Evolutionary conservation across 2,797 vertebrate genomes (phyloP).

Genomic region (Liasis olivaceus): DNA sequence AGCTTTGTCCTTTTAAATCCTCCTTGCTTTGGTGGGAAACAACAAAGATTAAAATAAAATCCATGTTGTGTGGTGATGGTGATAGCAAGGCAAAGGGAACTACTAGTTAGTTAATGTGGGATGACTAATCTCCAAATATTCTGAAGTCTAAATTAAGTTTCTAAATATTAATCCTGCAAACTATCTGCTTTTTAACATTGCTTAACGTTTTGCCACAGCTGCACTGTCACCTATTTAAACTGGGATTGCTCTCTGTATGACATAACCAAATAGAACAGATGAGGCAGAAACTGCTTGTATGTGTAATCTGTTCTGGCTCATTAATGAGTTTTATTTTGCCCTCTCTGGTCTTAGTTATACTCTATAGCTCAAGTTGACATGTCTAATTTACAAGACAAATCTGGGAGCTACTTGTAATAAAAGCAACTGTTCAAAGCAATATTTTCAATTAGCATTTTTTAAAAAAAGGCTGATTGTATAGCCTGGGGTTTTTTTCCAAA

Average conservation of each 20-base stretch:
- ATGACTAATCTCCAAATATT: constrained; percentile 34
- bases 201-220: constrained; percentile 28
- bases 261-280: constrained; percentile 9
- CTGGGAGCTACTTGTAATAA: constrained; percentile 28
- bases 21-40: background rate
- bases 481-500: constrained; percentile 53
- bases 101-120: background rate
- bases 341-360: constrained; percentile 17
- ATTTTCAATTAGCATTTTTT: constrained; percentile 47
- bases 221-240: background rate
- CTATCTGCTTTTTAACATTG: constrained; percentile 7
- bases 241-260: background rate
- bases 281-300: constrained; percentile 13
- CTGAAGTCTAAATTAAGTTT: background rate
- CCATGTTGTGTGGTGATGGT: background rate
- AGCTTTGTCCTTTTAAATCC: background rate
- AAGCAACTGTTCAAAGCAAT: constrained; percentile 39
- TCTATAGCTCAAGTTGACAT: background rate
- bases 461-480: fast-evolving
- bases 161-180: constrained; percentile 28
- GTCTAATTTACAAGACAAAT: constrained; percentile 22
- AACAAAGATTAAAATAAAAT: constrained; percentile 3
- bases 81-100: constrained; percentile 3
- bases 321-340: constrained; percentile 19
- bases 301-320: constrained; percentile 9